Percentiles rank a stretch among this genome's conserved stretches.
Conservation (phyloP, 2,113 vertebrate species). For the Tachysurus fulvidraco region DNA sequence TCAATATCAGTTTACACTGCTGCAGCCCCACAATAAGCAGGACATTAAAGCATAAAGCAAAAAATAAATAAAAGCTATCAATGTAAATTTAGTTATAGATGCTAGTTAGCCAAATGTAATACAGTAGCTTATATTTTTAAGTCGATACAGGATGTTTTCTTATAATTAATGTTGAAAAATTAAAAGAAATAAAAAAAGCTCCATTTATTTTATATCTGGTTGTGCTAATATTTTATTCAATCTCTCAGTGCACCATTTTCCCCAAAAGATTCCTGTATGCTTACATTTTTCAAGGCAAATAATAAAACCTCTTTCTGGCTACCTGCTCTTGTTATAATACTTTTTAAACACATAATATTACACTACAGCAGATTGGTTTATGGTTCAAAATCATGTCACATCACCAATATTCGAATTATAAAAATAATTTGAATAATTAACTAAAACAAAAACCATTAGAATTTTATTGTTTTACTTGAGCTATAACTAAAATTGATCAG, state of each 20-base stretch:
- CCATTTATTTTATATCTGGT: background rate
- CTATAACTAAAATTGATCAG: background rate
- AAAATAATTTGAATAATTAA: background rate
- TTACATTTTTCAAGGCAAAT: background rate
- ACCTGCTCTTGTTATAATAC: background rate
- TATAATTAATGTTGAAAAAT: background rate
- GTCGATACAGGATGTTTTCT: background rate
- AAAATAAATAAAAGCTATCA: background rate
- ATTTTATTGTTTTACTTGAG: background rate
- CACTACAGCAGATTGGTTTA: background rate
- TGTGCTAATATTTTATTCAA: background rate
- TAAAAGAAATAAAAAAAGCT: background rate
- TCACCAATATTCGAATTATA: background rate
- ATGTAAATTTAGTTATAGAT: no score
- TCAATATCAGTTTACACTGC: background rate
- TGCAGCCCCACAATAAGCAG: background rate
- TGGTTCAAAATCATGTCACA: background rate
- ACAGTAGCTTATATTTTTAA: background rate
- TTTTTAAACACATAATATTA: background rate
- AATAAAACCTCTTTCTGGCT: background rate
- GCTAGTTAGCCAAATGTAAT: no score
- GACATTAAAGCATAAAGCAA: background rate
- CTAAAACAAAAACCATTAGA: background rate
- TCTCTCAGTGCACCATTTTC: background rate
- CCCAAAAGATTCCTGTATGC: background rate